A percentile compares a stretch with the other conserved stretches of the same genome.
Conservation (phyloP, 2,888 invertebrate genomes). For the Agrotis segetum region DNA sequence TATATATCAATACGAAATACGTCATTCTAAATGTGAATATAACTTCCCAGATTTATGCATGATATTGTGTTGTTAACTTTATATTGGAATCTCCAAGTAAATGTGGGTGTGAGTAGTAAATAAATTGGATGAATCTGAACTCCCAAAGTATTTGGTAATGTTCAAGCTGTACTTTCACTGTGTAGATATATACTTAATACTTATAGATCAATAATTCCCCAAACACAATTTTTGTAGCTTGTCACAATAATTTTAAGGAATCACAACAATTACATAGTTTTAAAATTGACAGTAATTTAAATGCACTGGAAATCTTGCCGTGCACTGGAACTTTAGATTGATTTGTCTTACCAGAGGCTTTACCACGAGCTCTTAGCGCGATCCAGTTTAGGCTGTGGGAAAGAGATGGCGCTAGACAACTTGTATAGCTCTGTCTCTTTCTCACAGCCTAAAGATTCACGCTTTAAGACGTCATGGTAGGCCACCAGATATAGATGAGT, state of each 20-base stretch:
- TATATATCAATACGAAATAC: conserved; percentile 13
- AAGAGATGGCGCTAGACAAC: too few species aligned
- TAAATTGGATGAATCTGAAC: conserved; percentile 33
- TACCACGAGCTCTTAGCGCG: too few species aligned
- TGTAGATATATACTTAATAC: conserved; percentile 29
- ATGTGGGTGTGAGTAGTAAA: conserved; percentile 36
- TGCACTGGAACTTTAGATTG: conserved; percentile 1
- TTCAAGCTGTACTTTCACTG: conserved; percentile 17
- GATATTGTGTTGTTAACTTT: conserved; percentile 60
- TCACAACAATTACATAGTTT: not conserved
- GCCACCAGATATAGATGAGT: not conserved
- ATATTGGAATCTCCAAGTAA: conserved; percentile 26
- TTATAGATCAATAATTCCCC: conserved; percentile 19
- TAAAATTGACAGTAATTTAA: not conserved
- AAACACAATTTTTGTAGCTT: conserved; percentile 19
- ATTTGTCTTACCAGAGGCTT: not conserved
- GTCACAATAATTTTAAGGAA: conserved; percentile 20
- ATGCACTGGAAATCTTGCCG: not conserved
- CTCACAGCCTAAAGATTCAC: too few species aligned
- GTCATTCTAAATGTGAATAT: conserved; percentile 26
- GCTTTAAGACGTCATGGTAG: too few species aligned
- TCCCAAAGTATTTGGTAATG: conserved; percentile 7
- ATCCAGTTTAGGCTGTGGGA: too few species aligned
- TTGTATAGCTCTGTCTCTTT: too few species aligned
- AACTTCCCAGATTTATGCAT: conserved; percentile 57